Percentiles rank a stretch among this genome's conserved stretches.
These are phyloP conservation scores for Drosophila seclusa DNA, from an alignment of 2,888 invertebrate species.

Conservation along the genomic window DNA sequence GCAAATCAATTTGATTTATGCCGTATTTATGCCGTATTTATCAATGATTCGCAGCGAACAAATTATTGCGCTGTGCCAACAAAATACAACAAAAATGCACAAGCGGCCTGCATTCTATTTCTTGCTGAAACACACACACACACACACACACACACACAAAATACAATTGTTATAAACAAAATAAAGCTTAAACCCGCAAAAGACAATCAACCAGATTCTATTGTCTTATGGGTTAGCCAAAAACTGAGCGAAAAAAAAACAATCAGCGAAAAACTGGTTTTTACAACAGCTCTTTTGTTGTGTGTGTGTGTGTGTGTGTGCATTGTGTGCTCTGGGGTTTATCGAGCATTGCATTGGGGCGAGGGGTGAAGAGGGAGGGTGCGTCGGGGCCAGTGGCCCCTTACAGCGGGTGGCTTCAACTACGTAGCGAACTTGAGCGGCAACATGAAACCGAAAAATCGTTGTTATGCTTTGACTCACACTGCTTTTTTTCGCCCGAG, in stretches of 20 bases:
- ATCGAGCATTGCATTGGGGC: constrained; percentile 33
- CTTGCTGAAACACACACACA: constrained; percentile 5
- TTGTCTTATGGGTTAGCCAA: constrained; percentile 50
- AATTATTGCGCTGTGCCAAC: constrained; percentile 36
- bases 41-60: constrained; percentile 47
- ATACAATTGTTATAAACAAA: constrained; percentile 1
- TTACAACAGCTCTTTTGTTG: constrained; percentile 14
- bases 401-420: constrained; percentile 30
- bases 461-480: constrained; percentile 40
- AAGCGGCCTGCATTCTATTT: constrained; percentile 38
- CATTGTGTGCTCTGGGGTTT: constrained; percentile 34
- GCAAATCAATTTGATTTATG: constrained; percentile 61
- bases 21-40: constrained; percentile 68
- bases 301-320: constrained; percentile 12
- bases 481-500: constrained; percentile 30
- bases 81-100: constrained; percentile 2
- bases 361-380: background rate
- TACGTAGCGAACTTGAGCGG: constrained; percentile 30
- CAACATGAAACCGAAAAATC: constrained; percentile 41
- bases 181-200: constrained; percentile 31
- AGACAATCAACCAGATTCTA: constrained; percentile 61
- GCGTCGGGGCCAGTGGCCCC: constrained; percentile 15
- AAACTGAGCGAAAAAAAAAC: constrained; percentile 1
- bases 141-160: constrained; percentile 27
- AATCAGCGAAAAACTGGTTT: constrained; percentile 66